Evolutionary conservation across 2,797 vertebrate species (phyloP).

Genomic region (Simalia tracyae): DNA sequence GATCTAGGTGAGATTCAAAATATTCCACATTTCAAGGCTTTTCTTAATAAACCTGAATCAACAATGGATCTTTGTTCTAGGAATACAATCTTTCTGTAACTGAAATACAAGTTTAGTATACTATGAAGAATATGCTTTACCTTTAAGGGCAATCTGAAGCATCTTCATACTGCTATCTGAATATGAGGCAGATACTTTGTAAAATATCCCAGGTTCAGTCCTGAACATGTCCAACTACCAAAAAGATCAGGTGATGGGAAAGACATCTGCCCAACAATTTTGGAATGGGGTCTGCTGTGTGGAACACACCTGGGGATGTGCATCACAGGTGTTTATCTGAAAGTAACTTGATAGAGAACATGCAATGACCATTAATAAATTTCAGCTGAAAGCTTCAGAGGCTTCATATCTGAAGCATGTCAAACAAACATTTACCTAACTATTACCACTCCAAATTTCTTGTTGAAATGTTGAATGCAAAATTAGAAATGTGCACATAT

Average conservation of each 20-base stretch:
- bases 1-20: neutral
- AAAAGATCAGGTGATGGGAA: neutral
- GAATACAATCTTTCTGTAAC: neutral
- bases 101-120: neutral
- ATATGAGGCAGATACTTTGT: neutral
- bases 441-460: neutral
- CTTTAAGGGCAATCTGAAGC: neutral
- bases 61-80: neutral
- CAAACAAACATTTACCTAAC: neutral
- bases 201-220: neutral
- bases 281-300: neutral
- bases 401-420: neutral
- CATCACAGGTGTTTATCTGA: neutral
- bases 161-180: neutral
- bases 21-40: neutral
- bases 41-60: neutral
- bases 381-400: neutral
- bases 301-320: neutral
- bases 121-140: neutral
- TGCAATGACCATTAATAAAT: neutral
- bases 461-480: neutral
- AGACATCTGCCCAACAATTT: neutral
- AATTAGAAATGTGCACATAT: neutral
- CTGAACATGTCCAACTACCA: neutral
- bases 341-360: neutral